Conservation (phyloP, 2,797 vertebrate species). For the Microhierax caerulescens region DNA sequence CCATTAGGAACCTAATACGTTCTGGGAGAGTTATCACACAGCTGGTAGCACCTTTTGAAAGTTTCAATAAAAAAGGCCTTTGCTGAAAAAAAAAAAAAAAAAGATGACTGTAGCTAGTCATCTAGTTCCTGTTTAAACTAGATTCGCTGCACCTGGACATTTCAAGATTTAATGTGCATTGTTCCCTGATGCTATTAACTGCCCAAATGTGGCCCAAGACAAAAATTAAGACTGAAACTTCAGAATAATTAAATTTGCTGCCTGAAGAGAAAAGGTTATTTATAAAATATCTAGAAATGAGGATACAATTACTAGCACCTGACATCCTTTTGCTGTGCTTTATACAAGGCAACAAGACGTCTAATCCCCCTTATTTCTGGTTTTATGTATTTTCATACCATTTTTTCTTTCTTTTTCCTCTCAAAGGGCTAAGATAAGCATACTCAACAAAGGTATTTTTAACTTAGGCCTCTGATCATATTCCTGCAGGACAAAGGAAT, state of each 20-base stretch:
- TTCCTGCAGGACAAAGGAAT: conserved; percentile 35
- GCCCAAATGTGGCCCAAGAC: background rate
- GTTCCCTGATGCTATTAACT: background rate
- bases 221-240: background rate
- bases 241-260: background rate
- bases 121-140: background rate
- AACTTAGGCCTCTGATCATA: background rate
- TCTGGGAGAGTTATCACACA: conserved; percentile 15
- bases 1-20: background rate
- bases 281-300: background rate
- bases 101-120: background rate
- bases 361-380: background rate
- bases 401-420: background rate
- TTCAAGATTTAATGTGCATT: background rate
- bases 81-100: background rate
- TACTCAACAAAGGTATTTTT: conserved; percentile 24
- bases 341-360: background rate
- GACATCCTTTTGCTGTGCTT: background rate
- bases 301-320: background rate
- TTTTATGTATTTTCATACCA: background rate
- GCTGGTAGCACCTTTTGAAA: background rate
- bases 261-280: background rate
- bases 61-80: background rate
- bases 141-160: background rate
- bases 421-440: background rate